Evolutionary conservation across 2,113 vertebrate genomes (phyloP).

Genomic region (Phylloscopus trochiloides): DNA sequence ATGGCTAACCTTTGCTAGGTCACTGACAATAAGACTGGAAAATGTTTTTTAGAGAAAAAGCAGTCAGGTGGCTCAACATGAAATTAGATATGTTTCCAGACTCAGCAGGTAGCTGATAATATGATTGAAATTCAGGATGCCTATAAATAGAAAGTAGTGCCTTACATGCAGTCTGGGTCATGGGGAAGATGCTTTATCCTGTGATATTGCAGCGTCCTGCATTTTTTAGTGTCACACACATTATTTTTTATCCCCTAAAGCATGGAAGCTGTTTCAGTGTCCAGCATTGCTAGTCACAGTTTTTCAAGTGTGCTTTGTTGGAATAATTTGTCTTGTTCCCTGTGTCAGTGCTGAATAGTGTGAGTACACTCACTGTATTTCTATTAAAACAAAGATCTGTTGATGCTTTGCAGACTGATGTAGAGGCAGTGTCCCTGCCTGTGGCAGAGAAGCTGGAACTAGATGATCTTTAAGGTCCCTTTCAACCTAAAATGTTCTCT

Average conservation of each 20-base stretch:
- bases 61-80: conserved; percentile 47
- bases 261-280: background rate
- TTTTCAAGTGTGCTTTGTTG: background rate
- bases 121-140: conserved; percentile 41
- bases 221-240: background rate
- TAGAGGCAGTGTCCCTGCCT: background rate
- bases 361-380: background rate
- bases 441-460: background rate
- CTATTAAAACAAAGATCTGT: background rate
- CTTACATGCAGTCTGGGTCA: background rate
- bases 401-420: background rate
- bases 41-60: conserved; percentile 40
- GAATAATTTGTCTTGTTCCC: background rate
- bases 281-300: background rate
- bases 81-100: conserved; percentile 51
- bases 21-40: conserved; percentile 30
- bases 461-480: background rate
- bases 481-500: background rate
- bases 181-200: background rate
- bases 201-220: background rate
- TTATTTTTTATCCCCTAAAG: background rate
- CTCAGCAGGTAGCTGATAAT: conserved; percentile 44
- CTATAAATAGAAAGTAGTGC: conserved; percentile 18
- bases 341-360: background rate
- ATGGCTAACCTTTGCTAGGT: conserved; percentile 58